Evolutionary conservation across 2,797 vertebrate genomes (phyloP), one percentile per base, ranked within the genome.

Genomic region (Mionectes olivaceus): DNA sequence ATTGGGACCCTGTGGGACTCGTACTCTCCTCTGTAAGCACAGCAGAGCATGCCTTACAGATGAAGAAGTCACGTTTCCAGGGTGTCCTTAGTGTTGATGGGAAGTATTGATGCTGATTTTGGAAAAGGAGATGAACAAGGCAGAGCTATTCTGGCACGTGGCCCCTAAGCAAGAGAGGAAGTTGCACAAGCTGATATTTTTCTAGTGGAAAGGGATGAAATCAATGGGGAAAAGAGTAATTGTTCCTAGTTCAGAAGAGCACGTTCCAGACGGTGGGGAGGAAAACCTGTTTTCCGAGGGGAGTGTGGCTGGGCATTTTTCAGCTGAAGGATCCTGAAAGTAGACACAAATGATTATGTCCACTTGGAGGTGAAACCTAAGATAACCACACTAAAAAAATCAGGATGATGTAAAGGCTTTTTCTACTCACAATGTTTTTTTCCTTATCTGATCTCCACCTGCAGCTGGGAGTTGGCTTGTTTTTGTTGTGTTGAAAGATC

Each of bases 391-490:
- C 55, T 53, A 53, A 70, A 87, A 88, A 78, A 76, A 49, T 57
- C 9, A 47, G 3, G 5, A 28, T 74, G 44, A 73, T 74, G 43
- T 43, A 53, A 89, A 94, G 30, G 18, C 5, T 74, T 49, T 70
- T 75, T 82, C 39, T 64, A 22, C 17, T 73, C 21, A 11, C 4
- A 53, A 1, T 73, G 5, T 12, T 65, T 85, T 61, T 90, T 83
- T 63, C 49, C 67, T 87, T 87, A 87, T 92, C 92, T 89, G 78
- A 90, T 95, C 71, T 61, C 35, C 87, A 85, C 90, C 80, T 83
- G 90, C 83, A 92, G 81, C 68, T 93, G 83, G 68, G 89, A 83
- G 49, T 87, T 94, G 56, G 41, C 68, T 89, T 80, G 49, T 22
- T 91, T 76, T 60, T 46, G 53, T 16, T 78, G 59, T 71, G 81